Evolutionary conservation across 1,140 invertebrate species (phyloP).

Genomic region (Portunus trituberculatus): DNA sequence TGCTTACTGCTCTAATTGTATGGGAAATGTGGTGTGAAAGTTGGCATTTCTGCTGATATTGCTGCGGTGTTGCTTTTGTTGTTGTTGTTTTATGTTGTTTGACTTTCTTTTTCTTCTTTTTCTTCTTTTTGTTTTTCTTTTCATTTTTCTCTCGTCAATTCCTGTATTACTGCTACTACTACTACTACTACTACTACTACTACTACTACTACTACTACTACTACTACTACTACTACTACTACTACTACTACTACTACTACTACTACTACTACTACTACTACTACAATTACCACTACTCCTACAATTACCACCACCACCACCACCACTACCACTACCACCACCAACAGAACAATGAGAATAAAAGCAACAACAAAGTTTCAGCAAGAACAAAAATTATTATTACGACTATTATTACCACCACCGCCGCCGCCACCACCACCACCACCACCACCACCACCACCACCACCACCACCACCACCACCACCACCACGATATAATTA

Average conservation of each 20-base stretch:
- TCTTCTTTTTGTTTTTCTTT: too few species aligned
- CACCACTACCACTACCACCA: background rate
- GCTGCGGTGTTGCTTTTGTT: too few species aligned
- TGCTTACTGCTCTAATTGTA: too few species aligned
- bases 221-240: slow-evolving; percentile 31
- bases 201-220: background rate
- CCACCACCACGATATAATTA: too few species aligned
- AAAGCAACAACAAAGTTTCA: background rate
- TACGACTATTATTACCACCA: background rate
- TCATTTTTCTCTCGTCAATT: too few species aligned
- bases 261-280: background rate
- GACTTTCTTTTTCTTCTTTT: too few species aligned
- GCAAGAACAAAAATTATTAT: background rate
- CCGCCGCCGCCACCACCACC: background rate
- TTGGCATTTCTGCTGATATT: too few species aligned
- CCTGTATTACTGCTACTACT: too few species aligned
- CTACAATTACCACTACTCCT: background rate
- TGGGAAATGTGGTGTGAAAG: too few species aligned
- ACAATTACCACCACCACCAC: background rate
- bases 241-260: background rate
- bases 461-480: background rate
- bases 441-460: background rate
- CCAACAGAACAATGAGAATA: background rate
- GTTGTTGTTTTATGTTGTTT: too few species aligned
- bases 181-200: too few species aligned